Evolutionary conservation across 2,797 vertebrate species (phyloP).

Genomic region (Melanotaenia trifasciata): DNA sequence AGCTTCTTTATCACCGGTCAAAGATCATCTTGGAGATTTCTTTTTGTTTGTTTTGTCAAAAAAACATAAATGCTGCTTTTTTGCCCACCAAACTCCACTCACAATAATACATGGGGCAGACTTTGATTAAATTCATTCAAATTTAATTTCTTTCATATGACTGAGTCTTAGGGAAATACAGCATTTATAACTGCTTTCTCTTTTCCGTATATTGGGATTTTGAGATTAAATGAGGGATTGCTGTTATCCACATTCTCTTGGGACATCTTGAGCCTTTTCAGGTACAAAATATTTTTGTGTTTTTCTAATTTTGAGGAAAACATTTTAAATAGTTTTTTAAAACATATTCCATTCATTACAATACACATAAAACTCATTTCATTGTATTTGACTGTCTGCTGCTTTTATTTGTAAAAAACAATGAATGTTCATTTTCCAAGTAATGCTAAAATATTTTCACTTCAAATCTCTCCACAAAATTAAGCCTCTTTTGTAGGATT

Average conservation of each 20-base stretch:
- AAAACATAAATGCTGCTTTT: not conserved
- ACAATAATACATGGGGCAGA: not conserved
- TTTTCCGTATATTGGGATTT: slow-evolving; percentile 22
- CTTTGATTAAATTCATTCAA: slow-evolving; percentile 45
- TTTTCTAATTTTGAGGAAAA: slow-evolving; percentile 3
- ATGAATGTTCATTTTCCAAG: slow-evolving; percentile 10
- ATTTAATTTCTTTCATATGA: slow-evolving; percentile 23
- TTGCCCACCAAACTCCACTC: not conserved
- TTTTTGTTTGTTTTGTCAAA: not conserved
- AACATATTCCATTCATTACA: slow-evolving; percentile 25
- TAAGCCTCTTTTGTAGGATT: slow-evolving; percentile 39
- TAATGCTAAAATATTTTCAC: slow-evolving; percentile 9
- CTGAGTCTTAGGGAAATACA: slow-evolving; percentile 22
- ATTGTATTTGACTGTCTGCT: not conserved
- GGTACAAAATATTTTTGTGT: slow-evolving; percentile 16
- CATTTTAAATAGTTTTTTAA: slow-evolving; percentile 25
- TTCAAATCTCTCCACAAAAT: slow-evolving; percentile 20
- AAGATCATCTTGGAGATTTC: not conserved
- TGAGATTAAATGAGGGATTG: slow-evolving; percentile 47
- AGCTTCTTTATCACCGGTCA: not conserved
- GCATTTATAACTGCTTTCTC: slow-evolving; percentile 23
- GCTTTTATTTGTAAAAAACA: slow-evolving; percentile 7
- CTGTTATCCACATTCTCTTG: slow-evolving; percentile 32
- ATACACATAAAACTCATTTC: not conserved
- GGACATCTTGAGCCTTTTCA: slow-evolving; percentile 25